These are phyloP conservation scores for Amazona guildingii DNA, from an alignment of 2,113 vertebrate species.

Conservation along the genomic window DNA sequence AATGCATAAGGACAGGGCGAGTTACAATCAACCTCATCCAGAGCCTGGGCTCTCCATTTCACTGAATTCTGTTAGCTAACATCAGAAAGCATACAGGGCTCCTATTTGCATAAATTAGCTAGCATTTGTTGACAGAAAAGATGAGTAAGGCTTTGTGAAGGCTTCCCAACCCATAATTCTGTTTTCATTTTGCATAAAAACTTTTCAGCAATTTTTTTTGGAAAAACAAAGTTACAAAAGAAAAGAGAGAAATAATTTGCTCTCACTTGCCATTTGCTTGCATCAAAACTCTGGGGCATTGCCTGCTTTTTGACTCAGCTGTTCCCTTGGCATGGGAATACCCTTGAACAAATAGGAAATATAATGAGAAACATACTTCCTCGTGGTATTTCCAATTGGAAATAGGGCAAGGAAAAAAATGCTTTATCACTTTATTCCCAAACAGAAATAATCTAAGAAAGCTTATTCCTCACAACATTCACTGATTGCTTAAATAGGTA, in stretches of 20 bases:
- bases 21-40: not conserved
- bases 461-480: not conserved
- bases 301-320: conserved; percentile 60
- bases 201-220: not conserved
- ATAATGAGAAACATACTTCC: conserved; percentile 61
- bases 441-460: conserved; percentile 55
- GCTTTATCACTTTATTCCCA: conserved; percentile 57
- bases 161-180: not conserved
- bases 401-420: conserved; percentile 57
- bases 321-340: conserved; percentile 42
- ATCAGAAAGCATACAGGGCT: not conserved
- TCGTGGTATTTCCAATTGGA: conserved; percentile 65
- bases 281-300: conserved; percentile 42
- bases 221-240: not conserved
- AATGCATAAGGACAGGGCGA: not conserved
- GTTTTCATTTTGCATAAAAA: conserved; percentile 29
- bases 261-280: conserved; percentile 33
- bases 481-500: not conserved
- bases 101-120: not conserved
- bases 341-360: conserved; percentile 62
- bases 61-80: not conserved
- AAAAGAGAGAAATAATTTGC: not conserved
- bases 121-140: not conserved
- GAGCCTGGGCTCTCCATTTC: not conserved
- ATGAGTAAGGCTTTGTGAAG: not conserved